Base-by-base conservation (phyloP, 37 sponge, comb jelly and placozoan genomes). In the Cladorhizidae sp. region DNA sequence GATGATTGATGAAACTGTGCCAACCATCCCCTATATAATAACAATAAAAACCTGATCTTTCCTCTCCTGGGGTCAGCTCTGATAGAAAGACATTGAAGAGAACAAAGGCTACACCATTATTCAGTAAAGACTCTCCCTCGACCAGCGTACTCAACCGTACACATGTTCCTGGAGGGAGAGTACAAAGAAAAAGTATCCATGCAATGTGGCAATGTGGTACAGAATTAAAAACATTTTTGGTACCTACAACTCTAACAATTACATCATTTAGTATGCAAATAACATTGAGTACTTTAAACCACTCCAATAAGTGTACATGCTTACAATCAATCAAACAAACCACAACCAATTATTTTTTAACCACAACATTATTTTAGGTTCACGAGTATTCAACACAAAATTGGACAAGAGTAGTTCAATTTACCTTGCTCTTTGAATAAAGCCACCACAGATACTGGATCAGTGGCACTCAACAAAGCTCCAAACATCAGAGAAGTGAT, bases 61-160 rank as follows among this genome's bases (percentile, higher is more conserved):
- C 42, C 38, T 74, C 43, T 35, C 78, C 79, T 31, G 93, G 92
- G 14, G 84, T 75, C 43, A 93, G 79, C 32, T 91, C 89, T 71
- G 75, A 73, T n/a, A 87, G 70, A 1, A 95, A 67, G 18, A 95
- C 88, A 31, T 93, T 88, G 71, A 93, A 96, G 22, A 96, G 68
- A n/a, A 96, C 92, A 62, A 96, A 93, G 15, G 97, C 92, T 54
- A 87, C 91, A 15, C 97, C 97, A 64, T 96, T 94, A 79, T 96
- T 96, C 18, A 96, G 77, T 67, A 96, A 88, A 2, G 97, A 96
- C 71, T 96, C 97, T 33, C 97, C 97, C 62, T 96, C 97, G 50
- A 96, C 93, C 17, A 93, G 81, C 33, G 87, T 93, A 1, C 89
- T 87, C 28, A 96, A 84, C 55, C 89, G 92, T 50, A 87, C 83